Base-by-base conservation (phyloP, 2,113 vertebrate genomes). In the Tragelaphus imberbis region DNA sequence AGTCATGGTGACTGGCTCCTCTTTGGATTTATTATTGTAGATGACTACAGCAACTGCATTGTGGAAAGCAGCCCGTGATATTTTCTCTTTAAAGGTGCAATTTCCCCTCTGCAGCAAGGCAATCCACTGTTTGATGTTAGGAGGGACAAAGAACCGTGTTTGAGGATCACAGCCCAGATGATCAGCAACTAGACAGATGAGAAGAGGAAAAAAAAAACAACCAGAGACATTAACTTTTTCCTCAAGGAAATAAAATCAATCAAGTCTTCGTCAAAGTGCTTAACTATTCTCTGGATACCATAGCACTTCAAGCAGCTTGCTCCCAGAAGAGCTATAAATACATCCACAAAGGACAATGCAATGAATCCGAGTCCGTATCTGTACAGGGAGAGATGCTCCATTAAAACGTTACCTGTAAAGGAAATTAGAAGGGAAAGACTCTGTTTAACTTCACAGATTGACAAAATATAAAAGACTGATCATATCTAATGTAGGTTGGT, bases 71-170 rank as follows among this genome's bases (percentile, higher is more conserved):
- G 99, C 99, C 96, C 99, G 99, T 80, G 99, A 98, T 96, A 99
- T 99, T 98, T 99, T 99, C 98, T 99, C 99, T 95, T 99, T 99
- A 96, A 99, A 99, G 0, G 99, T 99, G 96, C 99, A 99, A 98
- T 99, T 99, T 63, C 99, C 99, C 96, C 99, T 98, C 98, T 99
- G 99, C 36, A 99, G 98, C 93, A 99, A 98, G 92, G 99, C 99
- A 82, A 99, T 99, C 99, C 99, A 99, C 97, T 99, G 99, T 97
- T 99, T 99, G 75, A 98, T 99, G 88, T 99, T 99, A 0, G 99
- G 99, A 44, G 99, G 99, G 44, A 99, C 99, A 25, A 99, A 98
- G 98, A 99, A 99, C 10, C 99, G 99, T 0, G 99, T 99, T 91
- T 98, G 99, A 81, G 99, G 99, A 98, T 99, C 99, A 86, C 99